Percentiles rank a stretch among this genome's conserved stretches.
phyloP scores from a whole-genome alignment of 2,888 invertebrate species.

The Trachelus tabidus region DNA sequence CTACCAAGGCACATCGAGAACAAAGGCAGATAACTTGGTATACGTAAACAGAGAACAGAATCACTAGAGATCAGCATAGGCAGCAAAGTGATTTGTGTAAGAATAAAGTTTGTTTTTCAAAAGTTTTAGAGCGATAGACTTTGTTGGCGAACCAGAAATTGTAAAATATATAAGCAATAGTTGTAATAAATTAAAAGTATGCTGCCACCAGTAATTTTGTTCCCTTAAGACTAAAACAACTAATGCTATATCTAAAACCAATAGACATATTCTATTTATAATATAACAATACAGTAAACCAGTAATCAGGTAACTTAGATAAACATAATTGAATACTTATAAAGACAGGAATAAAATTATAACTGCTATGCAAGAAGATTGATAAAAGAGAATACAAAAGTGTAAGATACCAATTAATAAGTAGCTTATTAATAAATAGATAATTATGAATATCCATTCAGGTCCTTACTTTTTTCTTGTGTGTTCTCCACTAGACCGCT shows the following conservation, averaged over 20 bases:
- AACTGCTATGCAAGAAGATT: conserved; percentile 13
- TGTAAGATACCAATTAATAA: conserved; percentile 20
- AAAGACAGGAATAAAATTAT: conserved; percentile 16
- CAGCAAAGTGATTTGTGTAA: background rate
- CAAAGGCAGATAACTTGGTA: conserved; percentile 1
- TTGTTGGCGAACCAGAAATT: background rate
- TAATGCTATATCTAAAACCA: conserved; percentile 13
- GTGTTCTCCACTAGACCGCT: conserved; percentile 83
- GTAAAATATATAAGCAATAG: background rate
- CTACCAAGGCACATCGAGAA: conserved; percentile 12
- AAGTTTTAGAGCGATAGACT: background rate
- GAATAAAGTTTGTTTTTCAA: background rate
- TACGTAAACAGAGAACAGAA: background rate
- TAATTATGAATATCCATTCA: conserved; percentile 61
- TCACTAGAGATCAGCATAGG: conserved; percentile 7
- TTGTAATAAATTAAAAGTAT: background rate
- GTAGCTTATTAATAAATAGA: conserved; percentile 26
- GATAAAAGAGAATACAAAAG: conserved; percentile 20
- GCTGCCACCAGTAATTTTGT: background rate
- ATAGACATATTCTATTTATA: conserved; percentile 21
- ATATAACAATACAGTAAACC: conserved; percentile 22
- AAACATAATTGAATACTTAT: conserved; percentile 26
- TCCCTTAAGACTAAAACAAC: background rate
- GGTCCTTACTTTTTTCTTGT: conserved; percentile 81
- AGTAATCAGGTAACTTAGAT: conserved; percentile 21